A percentile compares a stretch with the other conserved stretches of the same genome.
These are phyloP conservation scores for Falco berigora DNA, from an alignment of 2,797 vertebrate genomes.

Conservation along the genomic window DNA sequence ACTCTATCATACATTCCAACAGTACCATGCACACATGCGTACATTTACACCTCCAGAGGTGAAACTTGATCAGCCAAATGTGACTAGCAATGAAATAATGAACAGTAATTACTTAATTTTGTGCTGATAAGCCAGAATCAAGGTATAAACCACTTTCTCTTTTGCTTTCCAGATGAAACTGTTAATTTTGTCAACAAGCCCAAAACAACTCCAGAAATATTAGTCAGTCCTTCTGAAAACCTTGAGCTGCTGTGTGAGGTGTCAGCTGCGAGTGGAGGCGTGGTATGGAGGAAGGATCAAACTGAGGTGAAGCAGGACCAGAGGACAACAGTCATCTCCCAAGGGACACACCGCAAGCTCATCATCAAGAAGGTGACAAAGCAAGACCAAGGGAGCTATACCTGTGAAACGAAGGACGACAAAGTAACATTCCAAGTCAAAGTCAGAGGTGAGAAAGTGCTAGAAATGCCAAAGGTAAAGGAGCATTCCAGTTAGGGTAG, in stretches of 20 bases:
- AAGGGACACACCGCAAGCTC: slow-evolving; percentile 82
- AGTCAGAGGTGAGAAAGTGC: slow-evolving; percentile 78
- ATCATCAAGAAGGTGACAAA: slow-evolving; percentile 76
- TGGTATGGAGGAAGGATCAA: slow-evolving; percentile 84
- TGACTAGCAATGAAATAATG: not conserved
- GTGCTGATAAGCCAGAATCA: not conserved
- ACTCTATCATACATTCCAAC: not conserved
- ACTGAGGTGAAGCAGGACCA: slow-evolving; percentile 80
- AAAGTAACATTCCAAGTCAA: slow-evolving; percentile 86
- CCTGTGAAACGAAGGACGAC: slow-evolving; percentile 81
- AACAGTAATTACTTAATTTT: not conserved
- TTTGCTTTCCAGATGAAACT: slow-evolving; percentile 73
- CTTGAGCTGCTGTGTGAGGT: slow-evolving; percentile 85
- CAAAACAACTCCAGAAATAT: slow-evolving; percentile 73
- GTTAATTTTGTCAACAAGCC: slow-evolving; percentile 83
- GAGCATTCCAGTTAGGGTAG: not conserved
- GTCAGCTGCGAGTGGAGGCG: slow-evolving; percentile 61
- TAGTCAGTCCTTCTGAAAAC: slow-evolving; percentile 74
- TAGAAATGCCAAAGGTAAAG: not conserved
- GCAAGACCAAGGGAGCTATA: slow-evolving; percentile 84
- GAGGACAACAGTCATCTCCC: slow-evolving; percentile 73
- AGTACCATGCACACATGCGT: not conserved
- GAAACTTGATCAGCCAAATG: not conserved
- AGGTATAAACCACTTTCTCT: not conserved
- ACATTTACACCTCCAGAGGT: not conserved